Base-by-base conservation (phyloP, 2,888 invertebrate genomes). In the Timema podura region DNA sequence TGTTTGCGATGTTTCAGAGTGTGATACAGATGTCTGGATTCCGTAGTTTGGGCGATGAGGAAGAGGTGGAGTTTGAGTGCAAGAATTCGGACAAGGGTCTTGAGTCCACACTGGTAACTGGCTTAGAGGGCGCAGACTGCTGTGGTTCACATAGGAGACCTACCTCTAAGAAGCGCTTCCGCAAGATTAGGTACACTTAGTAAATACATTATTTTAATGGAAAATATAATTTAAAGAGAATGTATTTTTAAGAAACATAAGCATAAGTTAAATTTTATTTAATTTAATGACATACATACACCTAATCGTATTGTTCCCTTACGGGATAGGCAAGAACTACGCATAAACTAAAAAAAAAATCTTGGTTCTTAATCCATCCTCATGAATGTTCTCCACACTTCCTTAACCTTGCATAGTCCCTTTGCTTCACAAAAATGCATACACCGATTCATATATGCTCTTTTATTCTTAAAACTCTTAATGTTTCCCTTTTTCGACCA, bases 11-110 rank as follows among this genome's bases (percentile, higher is more conserved):
- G n/a, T 86, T 82, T 47, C 86, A 96, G 95, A 93, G 93, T 77
- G 94, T 93, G 72, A 93, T 96, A 76, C 90, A 93, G 83, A 96
- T 95, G 93, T 85, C 86, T 64, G 95, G 96, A 6, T 96, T 96
- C 81, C 87, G 93, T 73, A 94, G 94, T 68, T 82, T 96, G 75
- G 95, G 91, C 2, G 95, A 95, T 76, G 92, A 92, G 67, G 95
- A 96, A 80, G 89, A 90, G 76, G 92, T 95, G 47, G 94, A 95
- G 80, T 95, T 95, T 79, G 91, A 93, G 79, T 91, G 91, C 80
- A 89, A 91, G 79, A 86, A 88, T 74, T 94, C 94, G 0, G 92
- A 90, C 75, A 92, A 94, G 77, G 96, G 95, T 0, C 81, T 92
- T 74, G 95, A 96, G 81, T 95, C 95, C 13, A 93, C 92, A 2